Base-by-base conservation (phyloP, 2,888 invertebrate genomes). In the Volucella bombylans region DNA sequence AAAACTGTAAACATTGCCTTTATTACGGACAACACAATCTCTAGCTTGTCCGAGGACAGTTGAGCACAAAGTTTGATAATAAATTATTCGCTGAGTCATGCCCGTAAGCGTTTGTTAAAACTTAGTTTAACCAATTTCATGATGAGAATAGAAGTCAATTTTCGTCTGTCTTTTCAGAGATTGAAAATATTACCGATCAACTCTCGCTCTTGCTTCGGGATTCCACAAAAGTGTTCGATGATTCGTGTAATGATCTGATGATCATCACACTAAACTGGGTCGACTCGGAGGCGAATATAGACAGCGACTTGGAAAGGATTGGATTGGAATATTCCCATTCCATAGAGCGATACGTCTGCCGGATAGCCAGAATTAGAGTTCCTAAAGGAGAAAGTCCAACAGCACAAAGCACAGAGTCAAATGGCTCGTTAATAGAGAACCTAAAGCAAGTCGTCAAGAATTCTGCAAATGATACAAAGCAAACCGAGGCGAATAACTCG, bases 261-360 rank as follows among this genome's bases (percentile, higher is more conserved):
- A 67, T 80, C 1, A 78, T 68, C 4, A 83, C 78, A 23, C 87
- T 87, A 0, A 87, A 87, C 52, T 87, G 87, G 76, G 52, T 87
- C 6, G 87, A 89, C 62, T 88, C 88, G 0, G 88, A 89, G 54
- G 87, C 88, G 38, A 88, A 88, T 31, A 88, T 87, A 43, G 88
- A 89, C 39, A 88, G 87, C 6, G 89, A 89, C 64, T 80, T 89
- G 38, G 89, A 89, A 86, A 87, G 88, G 87, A 59, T 89, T n/a
- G n/a, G n/a, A n/a, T n/a, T n/a, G n/a, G 39, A 87, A 82, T 52
- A 89, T 89, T 43, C 89, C 89, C 1, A 88, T 89, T 62, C 39
- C 41, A 8, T 80, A 74, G 79, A 38, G 65, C 1, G 67, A 69
- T 4, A 59, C 10, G 1, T 14, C 10, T 10, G 23, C 15, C 2